These are phyloP conservation scores for Watsonalla cultraria DNA, from an alignment of 2,888 invertebrate species.

Conservation along the genomic window DNA sequence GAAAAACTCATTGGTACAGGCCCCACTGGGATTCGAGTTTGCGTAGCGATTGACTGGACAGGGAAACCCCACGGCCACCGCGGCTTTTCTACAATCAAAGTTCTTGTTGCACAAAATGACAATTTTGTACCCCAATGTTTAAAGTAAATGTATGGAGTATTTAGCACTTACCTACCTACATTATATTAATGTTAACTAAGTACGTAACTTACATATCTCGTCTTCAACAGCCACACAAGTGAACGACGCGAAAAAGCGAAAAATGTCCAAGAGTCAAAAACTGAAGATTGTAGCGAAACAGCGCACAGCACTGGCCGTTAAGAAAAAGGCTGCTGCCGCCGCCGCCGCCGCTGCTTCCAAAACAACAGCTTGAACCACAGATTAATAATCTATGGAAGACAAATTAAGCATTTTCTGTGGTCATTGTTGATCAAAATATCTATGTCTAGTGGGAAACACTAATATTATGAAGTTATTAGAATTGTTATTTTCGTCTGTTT, in stretches of 20 bases:
- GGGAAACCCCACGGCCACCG: too few species aligned
- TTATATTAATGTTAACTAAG: background rate
- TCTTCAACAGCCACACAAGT: conserved; percentile 29
- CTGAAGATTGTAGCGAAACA: conserved; percentile 69
- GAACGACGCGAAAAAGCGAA: conserved; percentile 58
- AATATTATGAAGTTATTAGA: too few species aligned
- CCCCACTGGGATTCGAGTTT: too few species aligned
- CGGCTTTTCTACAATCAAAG: too few species aligned
- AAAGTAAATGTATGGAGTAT: too few species aligned
- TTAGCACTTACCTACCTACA: conserved; percentile 4
- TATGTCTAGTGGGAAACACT: too few species aligned
- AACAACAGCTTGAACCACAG: conserved; percentile 30
- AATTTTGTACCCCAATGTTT: too few species aligned
- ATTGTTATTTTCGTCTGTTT: too few species aligned
- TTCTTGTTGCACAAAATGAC: too few species aligned
- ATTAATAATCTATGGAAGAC: background rate
- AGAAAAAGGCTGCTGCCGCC: conserved; percentile 67
- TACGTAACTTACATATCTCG: background rate
- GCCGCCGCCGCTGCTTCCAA: conserved; percentile 66
- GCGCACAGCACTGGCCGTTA: conserved; percentile 66
- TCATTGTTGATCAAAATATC: background rate
- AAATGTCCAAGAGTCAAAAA: conserved; percentile 67
- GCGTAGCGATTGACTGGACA: too few species aligned
- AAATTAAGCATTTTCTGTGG: conserved; percentile 1
- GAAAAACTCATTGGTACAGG: too few species aligned